These are phyloP conservation scores for Marronus borbonicus DNA, from an alignment of 2,888 invertebrate species.

Conservation along the genomic window DNA sequence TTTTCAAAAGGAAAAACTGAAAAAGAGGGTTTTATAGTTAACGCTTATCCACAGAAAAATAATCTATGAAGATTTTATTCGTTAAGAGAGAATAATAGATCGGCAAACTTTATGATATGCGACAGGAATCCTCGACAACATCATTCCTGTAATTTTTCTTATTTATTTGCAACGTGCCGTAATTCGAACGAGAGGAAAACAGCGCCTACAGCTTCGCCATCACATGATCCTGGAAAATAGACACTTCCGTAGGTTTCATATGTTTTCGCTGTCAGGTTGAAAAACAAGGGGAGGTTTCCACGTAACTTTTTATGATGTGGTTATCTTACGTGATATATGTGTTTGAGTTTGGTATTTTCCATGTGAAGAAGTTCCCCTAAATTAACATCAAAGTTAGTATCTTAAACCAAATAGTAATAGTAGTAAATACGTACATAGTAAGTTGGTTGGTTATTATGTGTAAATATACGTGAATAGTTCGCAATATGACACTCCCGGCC, in stretches of 20 bases:
- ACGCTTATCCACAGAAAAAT: constrained; percentile 2
- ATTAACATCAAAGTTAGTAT: constrained; percentile 60
- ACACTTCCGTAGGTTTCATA: constrained; percentile 56
- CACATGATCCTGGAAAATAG: constrained; percentile 56
- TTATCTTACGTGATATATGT: constrained; percentile 60
- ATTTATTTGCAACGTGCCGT: background rate
- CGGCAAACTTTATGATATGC: constrained; percentile 3
- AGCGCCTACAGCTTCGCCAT: constrained; percentile 47
- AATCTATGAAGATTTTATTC: background rate
- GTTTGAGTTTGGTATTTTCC: constrained; percentile 58
- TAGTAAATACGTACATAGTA: constrained; percentile 39
- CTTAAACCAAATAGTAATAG: constrained; percentile 49
- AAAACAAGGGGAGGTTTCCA: constrained; percentile 57
- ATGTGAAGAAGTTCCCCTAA: constrained; percentile 54
- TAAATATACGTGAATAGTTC: constrained; percentile 57
- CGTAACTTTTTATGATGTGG: constrained; percentile 61
- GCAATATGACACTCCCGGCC: constrained; percentile 62
- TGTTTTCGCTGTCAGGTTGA: constrained; percentile 59
- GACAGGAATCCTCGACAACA: background rate
- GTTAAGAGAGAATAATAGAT: background rate
- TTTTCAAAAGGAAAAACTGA: background rate
- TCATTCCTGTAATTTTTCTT: constrained; percentile 25
- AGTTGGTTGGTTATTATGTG: constrained; percentile 54
- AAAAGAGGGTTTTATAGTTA: background rate
- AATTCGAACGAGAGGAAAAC: constrained; percentile 49